Evolutionary conservation across 2,113 vertebrate genomes (phyloP), one percentile per base, ranked within the genome.

Genomic region (Pedionomus torquatus): DNA sequence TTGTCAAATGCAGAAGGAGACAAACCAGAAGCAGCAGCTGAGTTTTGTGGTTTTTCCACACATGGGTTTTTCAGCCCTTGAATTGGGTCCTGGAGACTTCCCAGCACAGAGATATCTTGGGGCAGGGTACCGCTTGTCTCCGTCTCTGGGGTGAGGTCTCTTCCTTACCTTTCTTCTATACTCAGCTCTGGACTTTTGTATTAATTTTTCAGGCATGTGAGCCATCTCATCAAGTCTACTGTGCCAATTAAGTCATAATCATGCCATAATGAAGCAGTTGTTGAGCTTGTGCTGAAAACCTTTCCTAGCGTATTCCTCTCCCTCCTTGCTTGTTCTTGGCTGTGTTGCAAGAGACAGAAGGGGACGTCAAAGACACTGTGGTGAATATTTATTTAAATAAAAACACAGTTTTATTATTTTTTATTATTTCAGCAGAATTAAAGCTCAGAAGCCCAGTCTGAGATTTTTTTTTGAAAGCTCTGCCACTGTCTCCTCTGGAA

Each of bases 191-290:
- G 69, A n/a, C 39, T 60, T 54, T 26, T 35, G 5, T 64, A 21
- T 93, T 91, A 84, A 35, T 68, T 94, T 79, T 96, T 85, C 70
- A 82, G 89, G 81, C 91, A 89, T 1, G 0, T 1, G 4, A 84
- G 24, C 77, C 61, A 70, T 71, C 89, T 94, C 5, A 0, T 89
- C 65, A 39, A 26, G 74, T 93, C 94, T 91, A 77, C 89, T 60
- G 24, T 71, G 89, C 91, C 89, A 95, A 82, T 96, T 95, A 94
- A 94, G 35, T 51, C 0, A 5, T 69, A 91, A 93, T 93, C 74
- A 9, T n/a, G 61, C 83, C 1, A 8, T 96, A 96, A 91, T 25
- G 77, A 89, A 91, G 60, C 83, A 75, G 87, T 89, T 41, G 83
- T 83, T 58, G 83, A 89, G 83, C 60, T 87, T 4, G 0, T 43